Base-by-base conservation (phyloP, 2,888 invertebrate genomes). In the Brassicogethes aeneus region DNA sequence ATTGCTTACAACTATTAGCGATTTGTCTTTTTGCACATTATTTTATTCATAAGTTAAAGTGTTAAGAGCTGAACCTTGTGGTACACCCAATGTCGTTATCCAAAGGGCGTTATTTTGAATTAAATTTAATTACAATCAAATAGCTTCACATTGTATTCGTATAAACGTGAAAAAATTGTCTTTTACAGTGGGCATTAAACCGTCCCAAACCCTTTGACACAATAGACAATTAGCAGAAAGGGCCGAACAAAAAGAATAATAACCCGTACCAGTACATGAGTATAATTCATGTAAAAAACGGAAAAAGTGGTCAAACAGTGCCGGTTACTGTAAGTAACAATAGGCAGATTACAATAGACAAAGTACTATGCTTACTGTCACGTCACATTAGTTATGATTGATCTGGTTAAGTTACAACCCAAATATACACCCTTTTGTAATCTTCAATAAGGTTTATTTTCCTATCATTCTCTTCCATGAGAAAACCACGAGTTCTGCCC, bases 361-460 rank as follows among this genome's bases (percentile, higher is more conserved):
- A 64, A 66, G 61, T 65, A 65, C 63, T 13, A 62, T 66, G 65
- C 65, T 66, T 65, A 63, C 65, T 65, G 66, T 65, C 67, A 64
- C 51, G 66, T 68, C 68, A 66, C 65, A 68, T 68, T 68, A 68
- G 60, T 61, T 64, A 64, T 68, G 68, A 68, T 68, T 62, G 66
- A 68, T 68, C 57, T 60, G 53, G 44, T 46, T n/a, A n/a, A 42
- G 47, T 44, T 37, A 45, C 50, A 53, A 41, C 50, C 44, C 39
- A 49, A 50, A 51, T 61, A 50, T 55, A 36, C 52, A 51, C 43
- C 58, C 57, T 57, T 57, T 52, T 46, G 43, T 42, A 44, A 50
- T 40, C 35, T 37, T 47, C 41, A 41, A 50, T 55, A 60, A 48
- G 52, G 57, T 42, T 51, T 40, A 53, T 46, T 50, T 50, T 56